Base-by-base conservation (phyloP, 2,113 vertebrate genomes). In the Erinaceus europaeus region DNA sequence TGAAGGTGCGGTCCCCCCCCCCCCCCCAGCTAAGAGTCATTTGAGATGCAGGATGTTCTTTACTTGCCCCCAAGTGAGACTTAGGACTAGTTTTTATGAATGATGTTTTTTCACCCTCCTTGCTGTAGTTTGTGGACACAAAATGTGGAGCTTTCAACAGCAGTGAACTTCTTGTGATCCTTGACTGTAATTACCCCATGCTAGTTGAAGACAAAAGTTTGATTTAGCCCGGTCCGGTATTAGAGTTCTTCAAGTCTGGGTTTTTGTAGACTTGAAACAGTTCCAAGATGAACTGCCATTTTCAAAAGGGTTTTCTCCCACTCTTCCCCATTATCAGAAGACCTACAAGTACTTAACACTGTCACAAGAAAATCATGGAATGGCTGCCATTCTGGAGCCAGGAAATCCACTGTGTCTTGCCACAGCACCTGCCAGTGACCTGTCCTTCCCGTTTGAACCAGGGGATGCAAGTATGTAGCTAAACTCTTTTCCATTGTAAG, bases 21-120 rank as follows among this genome's bases (percentile, higher is more conserved):
- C n/a, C n/a, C n/a, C 90, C 93, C 93, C 94, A 72, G 4, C 34
- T 95, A 84, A 93, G 88, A 83, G 90, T 84, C 89, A 92, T 42
- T 48, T 61, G 27, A 91, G 90, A n/a, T 73, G 67, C 89, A 78
- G 34, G 34, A 55, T 90, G 94, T 80, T 50, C 4, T n/a, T 57
- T 6, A 18, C 75, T n/a, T 29, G 59, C 15, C 77, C 73, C 62
- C 34, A 59, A 57, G 55, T 88, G 90, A n/a, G 46, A 53, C 72
- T 34, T 67, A 34, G 52, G 52, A 87, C 83, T 79, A 0, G 15
- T 17, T 67, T 59, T 50, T 85, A 17, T 48, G 48, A 42, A 29
- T 65, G 5, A 34, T 48, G 67, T 29, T 46, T 38, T 78, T 89
- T 48, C 36, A 48, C 38, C n/a, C 62, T 59, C 38, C 13, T 1